Conservation (phyloP, 2,113 vertebrate genomes). For the Paedocypris sp. region DNA sequence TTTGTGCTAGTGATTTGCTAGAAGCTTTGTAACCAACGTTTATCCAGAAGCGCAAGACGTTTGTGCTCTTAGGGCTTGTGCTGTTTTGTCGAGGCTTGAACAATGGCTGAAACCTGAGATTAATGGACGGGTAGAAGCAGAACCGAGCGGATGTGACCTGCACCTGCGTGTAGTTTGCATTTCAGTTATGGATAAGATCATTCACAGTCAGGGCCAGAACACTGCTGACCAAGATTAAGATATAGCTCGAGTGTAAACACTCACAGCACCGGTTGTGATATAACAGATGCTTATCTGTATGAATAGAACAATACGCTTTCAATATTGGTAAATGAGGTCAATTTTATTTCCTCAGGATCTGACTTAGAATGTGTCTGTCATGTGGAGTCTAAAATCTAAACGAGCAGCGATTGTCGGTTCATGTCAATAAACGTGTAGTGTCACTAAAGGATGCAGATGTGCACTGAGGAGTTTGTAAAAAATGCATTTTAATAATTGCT, state of each 20-base stretch:
- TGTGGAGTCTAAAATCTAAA: too few species aligned
- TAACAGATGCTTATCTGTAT: background rate
- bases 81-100: background rate
- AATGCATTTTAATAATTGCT: too few species aligned
- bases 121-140: background rate
- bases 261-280: background rate
- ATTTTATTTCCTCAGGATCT: too few species aligned
- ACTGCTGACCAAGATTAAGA: constrained; percentile 3
- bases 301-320: background rate
- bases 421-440: too few species aligned
- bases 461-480: too few species aligned
- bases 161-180: background rate
- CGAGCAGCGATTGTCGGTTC: too few species aligned
- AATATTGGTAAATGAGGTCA: background rate
- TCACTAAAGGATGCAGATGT: too few species aligned
- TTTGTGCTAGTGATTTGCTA: background rate
- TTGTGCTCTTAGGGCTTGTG: too few species aligned
- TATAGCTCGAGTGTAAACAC: background rate
- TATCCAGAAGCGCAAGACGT: too few species aligned
- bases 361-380: too few species aligned
- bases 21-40: background rate
- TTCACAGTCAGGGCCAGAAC: background rate
- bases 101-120: background rate
- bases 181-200: background rate
- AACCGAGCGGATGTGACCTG: background rate